Base-by-base conservation (phyloP, 2,113 vertebrate species). In the Nicator chloris region DNA sequence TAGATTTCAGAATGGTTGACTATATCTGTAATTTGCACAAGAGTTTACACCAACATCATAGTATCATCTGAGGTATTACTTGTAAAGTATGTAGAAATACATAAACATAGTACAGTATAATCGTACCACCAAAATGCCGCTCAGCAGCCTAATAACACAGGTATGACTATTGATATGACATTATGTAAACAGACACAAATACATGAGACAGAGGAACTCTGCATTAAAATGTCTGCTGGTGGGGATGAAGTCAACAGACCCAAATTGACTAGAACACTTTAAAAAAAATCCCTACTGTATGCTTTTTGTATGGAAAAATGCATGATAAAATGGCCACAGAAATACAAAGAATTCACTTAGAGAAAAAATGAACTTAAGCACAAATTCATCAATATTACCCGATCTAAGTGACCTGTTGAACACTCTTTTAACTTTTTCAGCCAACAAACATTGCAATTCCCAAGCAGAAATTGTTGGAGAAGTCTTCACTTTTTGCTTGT, bases 21-120 rank as follows among this genome's bases (percentile, higher is more conserved):
- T 60, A 90, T 27, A 89, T 17, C 51, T 84, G 47, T 83, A 83
- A 94, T 66, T 90, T 59, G 93, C 53, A 95, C 33, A 96, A 86
- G 80, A 84, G 11, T 53, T 70, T 60, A 77, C 69, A 87, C 39
- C 86, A 85, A 49, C 26, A 39, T 94, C 78, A 95, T 70, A 95
- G 39, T 42, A 79, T 63, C 13, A 8, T 42, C 45, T 40, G 63
- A 95, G 77, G 16, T 60, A 90, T 40, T 95, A 86, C 75, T 84
- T 70, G 75, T 57, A 73, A 92, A 61, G 18, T 22, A 5, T 53
- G n/a, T 60, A 82, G 59, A 82, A 75, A 82, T 69, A 76, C 26
- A 92, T 47, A 21, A 61, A 61, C 49, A 90, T n/a, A 86, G 93
- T 69, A 88, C 31, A 92, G 64, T 40, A 93, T 45, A 87, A 70